Base-by-base conservation (phyloP, 1,140 invertebrate species). In the Eurosta solidaginis region DNA sequence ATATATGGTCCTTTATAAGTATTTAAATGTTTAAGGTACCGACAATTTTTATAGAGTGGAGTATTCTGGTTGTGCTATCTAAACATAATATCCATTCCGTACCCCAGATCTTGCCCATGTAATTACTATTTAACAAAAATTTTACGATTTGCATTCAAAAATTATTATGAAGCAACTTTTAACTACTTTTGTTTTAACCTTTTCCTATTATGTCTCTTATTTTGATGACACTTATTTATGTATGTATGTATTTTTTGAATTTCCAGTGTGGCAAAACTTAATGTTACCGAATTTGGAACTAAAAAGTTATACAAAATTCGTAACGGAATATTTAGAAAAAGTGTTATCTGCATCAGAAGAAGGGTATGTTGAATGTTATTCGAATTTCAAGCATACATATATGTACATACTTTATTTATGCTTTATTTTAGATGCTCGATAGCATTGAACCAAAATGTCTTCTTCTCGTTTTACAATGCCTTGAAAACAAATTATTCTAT, bases 221-320 rank as follows among this genome's bases (percentile, higher is more conserved):
- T 9, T 45, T 45, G 7, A 45, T 45, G 17, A 45, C 20, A 10
- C 20, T 59, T 59, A 10, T 10, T 20, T 59, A 27, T 20, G 25
- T 59, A 40, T 77, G 36, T 40, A 52, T 42, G 49, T 50, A 80
- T 77, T 63, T 79, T 73, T 73, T 78, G 86, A 86, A 59, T 63
- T 86, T 88, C 50, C 84, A 93, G 92, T 94, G 3, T 96, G 95
- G 93, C 91, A 94, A 84, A 93, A 95, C 79, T 87, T 95, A 12
- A 95, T 96, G 92, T 88, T 94, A 36, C 93, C 94, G 0, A 89
- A 94, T 82, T 88, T 95, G 22, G 93, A 94, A 80, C 85, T 93
- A 80, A 93, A 93, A 85, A 91, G 91, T 81, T 94, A 95, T 80
- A 90, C 93, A 7, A 91, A 90, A 78, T 94, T 92, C 85, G 90